Base-by-base conservation (phyloP, 1,140 invertebrate genomes). In the Anagrus nilaparvatae region DNA sequence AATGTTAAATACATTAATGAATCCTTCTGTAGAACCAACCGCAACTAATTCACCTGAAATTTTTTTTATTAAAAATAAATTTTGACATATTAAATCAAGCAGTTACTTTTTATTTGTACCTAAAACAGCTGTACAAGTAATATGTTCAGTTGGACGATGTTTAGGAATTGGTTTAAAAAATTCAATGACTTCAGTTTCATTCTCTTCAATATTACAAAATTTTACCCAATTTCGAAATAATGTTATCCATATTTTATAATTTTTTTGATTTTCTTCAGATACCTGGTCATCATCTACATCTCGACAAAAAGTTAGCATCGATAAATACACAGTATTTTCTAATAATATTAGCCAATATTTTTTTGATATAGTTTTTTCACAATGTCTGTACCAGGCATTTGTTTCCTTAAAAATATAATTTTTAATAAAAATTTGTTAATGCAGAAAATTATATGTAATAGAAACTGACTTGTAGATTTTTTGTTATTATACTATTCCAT, bases 11-110 rank as follows among this genome's bases (percentile, higher is more conserved):
- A 56, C 34, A 31, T 46, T 47, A 33, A 54, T 30, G 1, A 38
- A 50, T 25, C 54, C 52, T 25, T 54, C 50, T 3, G 34, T 43
- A 10, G 46, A 46, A 5, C 51, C 54, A n/a, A 53, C 17, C 17
- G 43, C 52, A 16, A 54, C 17, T 20, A 49, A 29, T 34, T 40
- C 34, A 23, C 18, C 52, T 56, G 18, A 1, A n/a, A n/a, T n/a
- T n/a, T n/a, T n/a, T n/a, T n/a, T n/a, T n/a, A n/a, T n/a, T n/a
- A 47, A 46, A 43, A 27, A 16, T 9, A 24, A 33, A 32, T 43
- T 14, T 8, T 10, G 5, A 9, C 18, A 13, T 33, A 32, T 8
- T 12, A 4, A 32, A 6, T 18, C 21, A n/a, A 23, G 18, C 0
- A 21, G 18, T 25, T 30, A 1, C 14, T 24, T 27, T 12, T 40